Conservation (phyloP, 2,888 invertebrate genomes). For the Balanococcus diminutus region DNA sequence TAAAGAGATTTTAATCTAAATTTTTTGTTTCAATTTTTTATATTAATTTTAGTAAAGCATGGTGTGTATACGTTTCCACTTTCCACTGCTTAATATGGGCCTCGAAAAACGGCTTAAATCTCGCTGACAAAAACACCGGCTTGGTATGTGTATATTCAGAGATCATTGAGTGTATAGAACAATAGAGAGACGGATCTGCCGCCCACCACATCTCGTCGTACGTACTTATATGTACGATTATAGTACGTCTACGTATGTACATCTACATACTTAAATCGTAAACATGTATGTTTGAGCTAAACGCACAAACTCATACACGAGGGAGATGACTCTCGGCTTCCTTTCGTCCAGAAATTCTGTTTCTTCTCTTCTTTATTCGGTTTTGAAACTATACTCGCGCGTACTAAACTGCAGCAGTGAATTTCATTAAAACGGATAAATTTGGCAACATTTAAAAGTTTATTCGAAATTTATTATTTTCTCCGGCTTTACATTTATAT, state of each 20-base stretch:
- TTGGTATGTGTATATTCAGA: too few relatives aligned
- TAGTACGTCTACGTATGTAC: background rate
- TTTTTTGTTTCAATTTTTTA: too few relatives aligned
- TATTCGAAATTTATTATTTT: slow-evolving; percentile 26
- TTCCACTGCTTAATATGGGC: too few relatives aligned
- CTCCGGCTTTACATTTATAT: slow-evolving; percentile 10
- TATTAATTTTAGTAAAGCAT: too few relatives aligned
- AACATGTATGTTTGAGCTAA: too few relatives aligned
- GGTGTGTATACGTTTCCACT: too few relatives aligned
- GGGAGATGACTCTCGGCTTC: background rate
- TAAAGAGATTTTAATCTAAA: too few relatives aligned
- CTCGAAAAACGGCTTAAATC: background rate
- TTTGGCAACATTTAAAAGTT: slow-evolving; percentile 20
- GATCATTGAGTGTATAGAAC: background rate
- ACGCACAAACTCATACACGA: too few relatives aligned
- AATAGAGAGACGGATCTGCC: background rate
- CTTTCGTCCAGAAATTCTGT: background rate
- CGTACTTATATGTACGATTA: background rate
- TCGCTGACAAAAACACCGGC: background rate
- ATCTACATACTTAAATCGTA: too few relatives aligned
- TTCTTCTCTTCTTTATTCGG: background rate
- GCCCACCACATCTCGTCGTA: background rate
- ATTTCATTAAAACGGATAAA: background rate
- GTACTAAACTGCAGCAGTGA: background rate
- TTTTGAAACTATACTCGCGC: background rate